Evolutionary conservation across 30 jellyfish, hydroid and myxozoan species (phyloP), one percentile per base, ranked within the genome.

Genomic region (Hydra vulgaris): DNA sequence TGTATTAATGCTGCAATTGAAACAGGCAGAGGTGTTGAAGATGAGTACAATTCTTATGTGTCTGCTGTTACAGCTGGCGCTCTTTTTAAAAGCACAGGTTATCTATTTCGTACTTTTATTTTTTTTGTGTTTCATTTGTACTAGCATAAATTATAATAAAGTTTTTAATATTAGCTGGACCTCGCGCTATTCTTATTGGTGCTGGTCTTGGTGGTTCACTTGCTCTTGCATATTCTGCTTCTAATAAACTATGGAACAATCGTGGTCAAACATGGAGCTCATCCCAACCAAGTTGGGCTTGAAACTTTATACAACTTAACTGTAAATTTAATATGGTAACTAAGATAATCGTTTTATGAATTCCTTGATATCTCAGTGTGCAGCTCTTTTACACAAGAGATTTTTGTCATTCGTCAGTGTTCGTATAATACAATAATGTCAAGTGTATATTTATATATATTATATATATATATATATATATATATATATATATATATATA

Each of bases 251-350:
- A 1, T 91, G 98, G 98, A 91, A 91, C 82, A 82, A 84, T 77
- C 91, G 96, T 52, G 98, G 98, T 26, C 96, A 91, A 71, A 91
- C 98, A 0, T 86, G 90, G 94, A 81, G 91, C 17, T 76, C 95
- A 21, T 90, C 97, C 0, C 83, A 89, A 70, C 98, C 98, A 15
- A 91, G 87, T 81, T 91, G 98, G 98, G 98, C 98, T 77, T 91
- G 76, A 74, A 72, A 76, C 61, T 40, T 40, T 40, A n/a, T n/a
- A n/a, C n/a, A n/a, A n/a, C n/a, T n/a, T n/a, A n/a, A n/a, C n/a
- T n/a, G n/a, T n/a, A n/a, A n/a, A n/a, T n/a, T n/a, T n/a, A n/a
- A n/a, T n/a, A n/a, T n/a, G n/a, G n/a, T n/a, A n/a, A n/a, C n/a
- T n/a, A n/a, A n/a, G n/a, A n/a, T n/a, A n/a, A n/a, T n/a, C n/a